phyloP scores from a whole-genome alignment of 1,140 invertebrate genomes.

The Galleria mellonella region DNA sequence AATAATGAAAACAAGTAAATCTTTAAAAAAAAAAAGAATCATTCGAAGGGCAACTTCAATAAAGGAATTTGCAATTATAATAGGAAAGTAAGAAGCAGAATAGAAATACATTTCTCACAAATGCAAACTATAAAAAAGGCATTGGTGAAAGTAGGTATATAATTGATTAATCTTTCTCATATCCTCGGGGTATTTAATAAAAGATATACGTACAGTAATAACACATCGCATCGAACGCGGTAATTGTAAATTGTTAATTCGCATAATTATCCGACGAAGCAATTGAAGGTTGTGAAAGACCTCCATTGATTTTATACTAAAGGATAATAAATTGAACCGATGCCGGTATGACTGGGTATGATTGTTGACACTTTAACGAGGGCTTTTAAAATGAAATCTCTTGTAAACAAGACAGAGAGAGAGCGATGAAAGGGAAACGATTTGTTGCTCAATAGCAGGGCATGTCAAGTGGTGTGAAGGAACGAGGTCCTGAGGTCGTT shows the following conservation, averaged over 20 bases:
- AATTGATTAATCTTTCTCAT: slow-evolving; percentile 49
- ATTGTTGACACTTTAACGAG: slow-evolving; percentile 49
- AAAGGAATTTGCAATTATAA: too few species aligned
- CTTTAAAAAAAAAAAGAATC: too few species aligned
- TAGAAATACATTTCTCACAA: too few species aligned
- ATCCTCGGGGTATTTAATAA: slow-evolving; percentile 34
- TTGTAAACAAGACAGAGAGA: slow-evolving; percentile 51
- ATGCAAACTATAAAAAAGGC: not conserved
- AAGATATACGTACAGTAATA: slow-evolving; percentile 36
- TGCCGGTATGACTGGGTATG: slow-evolving; percentile 25
- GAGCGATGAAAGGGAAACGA: slow-evolving; percentile 60
- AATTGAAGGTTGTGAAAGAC: slow-evolving; percentile 25
- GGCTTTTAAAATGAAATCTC: slow-evolving; percentile 50
- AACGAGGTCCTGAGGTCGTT: slow-evolving; percentile 43
- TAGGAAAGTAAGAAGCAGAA: too few species aligned
- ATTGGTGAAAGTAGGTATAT: slow-evolving; percentile 40
- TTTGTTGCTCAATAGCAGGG: slow-evolving; percentile 45
- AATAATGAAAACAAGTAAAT: too few species aligned
- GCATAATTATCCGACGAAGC: slow-evolving; percentile 26
- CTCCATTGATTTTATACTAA: slow-evolving; percentile 29
- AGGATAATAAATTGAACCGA: slow-evolving; percentile 16
- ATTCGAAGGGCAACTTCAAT: too few species aligned
- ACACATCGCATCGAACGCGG: slow-evolving; percentile 35
- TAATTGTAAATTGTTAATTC: slow-evolving; percentile 51
- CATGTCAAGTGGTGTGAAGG: slow-evolving; percentile 42